Evolutionary conservation across 92 coral and sea anemone species (phyloP).

Genomic region (Pocillopora meandrina): DNA sequence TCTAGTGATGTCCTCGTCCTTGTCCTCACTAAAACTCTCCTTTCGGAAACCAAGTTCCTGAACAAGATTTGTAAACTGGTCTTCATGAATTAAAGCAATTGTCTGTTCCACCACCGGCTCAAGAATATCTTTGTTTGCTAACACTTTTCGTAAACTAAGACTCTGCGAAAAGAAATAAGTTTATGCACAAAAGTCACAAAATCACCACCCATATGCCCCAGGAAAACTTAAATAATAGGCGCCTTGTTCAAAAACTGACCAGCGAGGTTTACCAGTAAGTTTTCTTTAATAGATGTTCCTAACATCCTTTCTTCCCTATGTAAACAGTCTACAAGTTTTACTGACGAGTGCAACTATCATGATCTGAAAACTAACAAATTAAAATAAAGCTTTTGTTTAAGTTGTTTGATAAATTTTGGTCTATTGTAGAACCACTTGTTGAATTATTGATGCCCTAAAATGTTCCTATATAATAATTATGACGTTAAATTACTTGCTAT

Average conservation of each 20-base stretch:
- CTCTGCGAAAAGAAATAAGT: constrained; percentile 10
- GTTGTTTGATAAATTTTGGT: no score
- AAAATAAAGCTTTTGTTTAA: no score
- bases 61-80: constrained; percentile 55
- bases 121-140: constrained; percentile 68
- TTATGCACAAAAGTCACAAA: not conserved
- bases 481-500: not conserved
- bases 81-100: constrained; percentile 69
- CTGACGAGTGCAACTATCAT: not conserved
- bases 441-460: no score
- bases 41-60: constrained; percentile 64
- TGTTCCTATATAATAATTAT: no score
- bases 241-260: no score
- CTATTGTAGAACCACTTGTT: no score
- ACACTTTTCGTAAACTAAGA: constrained; percentile 66
- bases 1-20: not conserved
- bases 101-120: constrained; percentile 63
- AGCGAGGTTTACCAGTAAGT: no score
- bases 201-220: no score
- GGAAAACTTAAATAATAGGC: no score
- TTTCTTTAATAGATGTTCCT: not conserved
- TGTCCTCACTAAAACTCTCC: constrained; percentile 5
- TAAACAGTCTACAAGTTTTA: not conserved
- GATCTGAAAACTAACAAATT: no score
- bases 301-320: not conserved